These are phyloP conservation scores for Clarias magur DNA, from an alignment of 2,113 vertebrate genomes.

Conservation along the genomic window DNA sequence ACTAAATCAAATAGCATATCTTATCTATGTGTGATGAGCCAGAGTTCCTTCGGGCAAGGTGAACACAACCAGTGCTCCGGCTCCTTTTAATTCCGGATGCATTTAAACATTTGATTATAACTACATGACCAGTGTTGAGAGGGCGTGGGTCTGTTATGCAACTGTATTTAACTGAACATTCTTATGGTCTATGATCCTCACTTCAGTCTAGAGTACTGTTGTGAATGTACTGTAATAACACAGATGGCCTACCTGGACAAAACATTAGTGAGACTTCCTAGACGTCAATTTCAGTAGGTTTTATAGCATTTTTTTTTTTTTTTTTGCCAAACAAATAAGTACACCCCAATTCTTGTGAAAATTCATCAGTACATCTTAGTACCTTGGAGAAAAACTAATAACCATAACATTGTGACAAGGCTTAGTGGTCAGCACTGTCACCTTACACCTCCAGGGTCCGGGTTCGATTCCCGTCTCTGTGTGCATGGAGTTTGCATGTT, in stretches of 20 bases:
- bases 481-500: too few relatives aligned
- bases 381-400: too few relatives aligned
- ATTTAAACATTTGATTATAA: neutral
- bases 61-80: neutral
- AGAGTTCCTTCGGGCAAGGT: constrained; percentile 14
- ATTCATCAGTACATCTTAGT: neutral
- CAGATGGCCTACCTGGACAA: neutral
- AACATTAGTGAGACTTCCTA: neutral
- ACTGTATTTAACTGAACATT: neutral
- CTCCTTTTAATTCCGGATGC: neutral
- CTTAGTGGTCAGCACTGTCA: too few relatives aligned
- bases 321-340: neutral
- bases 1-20: constrained; percentile 23
- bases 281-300: neutral
- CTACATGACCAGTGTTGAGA: neutral
- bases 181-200: neutral
- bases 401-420: too few relatives aligned
- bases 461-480: too few relatives aligned
- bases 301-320: neutral
- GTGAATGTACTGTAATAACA: neutral
- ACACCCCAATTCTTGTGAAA: neutral
- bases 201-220: neutral
- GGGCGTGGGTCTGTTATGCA: neutral
- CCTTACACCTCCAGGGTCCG: too few relatives aligned
- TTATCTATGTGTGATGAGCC: neutral